Evolutionary conservation across 2,888 invertebrate species (phyloP).

Genomic region (Amblyteles armatorius): DNA sequence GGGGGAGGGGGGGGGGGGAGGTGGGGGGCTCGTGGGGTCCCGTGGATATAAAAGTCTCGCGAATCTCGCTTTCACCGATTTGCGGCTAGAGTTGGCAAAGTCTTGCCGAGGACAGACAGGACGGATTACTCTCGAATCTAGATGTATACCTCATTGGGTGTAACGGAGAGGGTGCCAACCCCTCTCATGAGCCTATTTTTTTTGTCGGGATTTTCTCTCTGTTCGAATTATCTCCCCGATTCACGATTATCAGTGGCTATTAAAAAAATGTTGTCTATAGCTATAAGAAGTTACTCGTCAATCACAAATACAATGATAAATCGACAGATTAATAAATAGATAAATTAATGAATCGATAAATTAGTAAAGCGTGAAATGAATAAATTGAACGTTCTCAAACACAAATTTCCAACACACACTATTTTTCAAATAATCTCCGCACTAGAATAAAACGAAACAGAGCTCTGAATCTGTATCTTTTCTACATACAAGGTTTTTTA

Average conservation of each 20-base stretch:
- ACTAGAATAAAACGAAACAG: too few relatives aligned
- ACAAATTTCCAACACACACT: too few relatives aligned
- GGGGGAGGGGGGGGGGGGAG: neutral
- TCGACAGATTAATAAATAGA: too few relatives aligned
- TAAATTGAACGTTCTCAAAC: too few relatives aligned
- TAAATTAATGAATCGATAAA: too few relatives aligned
- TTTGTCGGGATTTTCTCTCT: neutral
- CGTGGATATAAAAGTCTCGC: constrained; percentile 42
- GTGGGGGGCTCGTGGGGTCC: constrained; percentile 4
- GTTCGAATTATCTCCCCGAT: neutral
- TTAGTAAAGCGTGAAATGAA: too few relatives aligned
- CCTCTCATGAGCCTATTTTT: neutral
- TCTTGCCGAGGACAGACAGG: constrained; percentile 73
- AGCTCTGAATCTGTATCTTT: too few relatives aligned
- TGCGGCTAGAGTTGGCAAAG: constrained; percentile 56
- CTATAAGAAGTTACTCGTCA: neutral
- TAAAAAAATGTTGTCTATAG: too few relatives aligned
- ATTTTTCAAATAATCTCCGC: too few relatives aligned
- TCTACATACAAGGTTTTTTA: too few relatives aligned
- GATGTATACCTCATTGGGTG: constrained; percentile 14
- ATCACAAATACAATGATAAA: too few relatives aligned
- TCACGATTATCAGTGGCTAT: neutral
- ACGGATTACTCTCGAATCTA: constrained; percentile 71
- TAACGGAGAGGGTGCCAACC: neutral
- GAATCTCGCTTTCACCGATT: constrained; percentile 33